Base-by-base conservation (phyloP, 2,797 vertebrate genomes). In the Prionace glauca region DNA sequence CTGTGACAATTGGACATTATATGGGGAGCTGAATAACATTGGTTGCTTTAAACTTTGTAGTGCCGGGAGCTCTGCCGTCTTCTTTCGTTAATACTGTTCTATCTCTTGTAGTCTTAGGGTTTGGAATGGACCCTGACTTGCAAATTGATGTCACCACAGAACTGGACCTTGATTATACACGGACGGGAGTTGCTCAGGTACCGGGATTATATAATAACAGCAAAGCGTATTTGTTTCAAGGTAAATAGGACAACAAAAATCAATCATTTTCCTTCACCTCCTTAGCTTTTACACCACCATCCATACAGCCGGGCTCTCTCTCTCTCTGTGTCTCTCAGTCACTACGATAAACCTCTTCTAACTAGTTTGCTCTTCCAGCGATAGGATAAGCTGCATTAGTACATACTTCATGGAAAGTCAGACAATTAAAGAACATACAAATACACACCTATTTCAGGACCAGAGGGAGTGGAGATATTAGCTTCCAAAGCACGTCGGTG, bases 181-280 rank as follows among this genome's bases (percentile, higher is more conserved):
- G 98, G 45, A 96, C 97, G 96, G 99, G 99, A 97, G 98, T 99
- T 97, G 98, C 98, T 41, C 98, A 99, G 97, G 98, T 99, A 97
- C 97, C 98, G 0, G 99, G 99, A 96, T 97, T 98, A 65, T 98
- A 99, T 97, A 99, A 99, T 97, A 97, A 97, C 97, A 99, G 98
- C 98, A 99, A 98, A 98, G 98, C 99, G 0, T 99, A 99, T 97
- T 96, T 99, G 56, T 99, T 99, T 96, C 98, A 98, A 98, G 99
- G 99, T 99, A 98, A 98, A 96, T 95, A 45, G 0, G 93, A 95
- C 96, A 95, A 95, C 36, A 45, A 95, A 56, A 95, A 69, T 92
- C 22, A 60, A 67, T 95, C 26, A 77, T 95, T 95, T 95, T 95
- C 41, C 71, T 95, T 95, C 93, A 95, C 93, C 32, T 95, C 24